Evolutionary conservation across 2,113 vertebrate genomes (phyloP).

Genomic region (Gobius niger): DNA sequence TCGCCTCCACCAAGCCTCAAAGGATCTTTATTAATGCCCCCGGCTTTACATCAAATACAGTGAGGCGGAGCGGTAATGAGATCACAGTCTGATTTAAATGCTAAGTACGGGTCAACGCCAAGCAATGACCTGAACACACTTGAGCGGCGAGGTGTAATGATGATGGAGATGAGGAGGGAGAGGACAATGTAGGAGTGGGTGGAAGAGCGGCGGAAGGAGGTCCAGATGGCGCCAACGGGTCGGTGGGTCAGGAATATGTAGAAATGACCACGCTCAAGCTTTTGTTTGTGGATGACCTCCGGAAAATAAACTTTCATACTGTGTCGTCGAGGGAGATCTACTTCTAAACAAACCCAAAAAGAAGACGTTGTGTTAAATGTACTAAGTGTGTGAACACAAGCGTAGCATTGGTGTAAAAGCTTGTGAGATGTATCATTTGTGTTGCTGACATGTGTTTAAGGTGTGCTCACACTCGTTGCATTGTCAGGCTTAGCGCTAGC

Average conservation of each 20-base stretch:
- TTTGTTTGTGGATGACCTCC: background rate
- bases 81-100: slow-evolving; percentile 71
- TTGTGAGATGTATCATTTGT: too few relatives aligned
- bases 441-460: too few relatives aligned
- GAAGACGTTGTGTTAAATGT: too few relatives aligned
- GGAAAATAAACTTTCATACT: background rate
- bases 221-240: background rate
- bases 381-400: too few relatives aligned
- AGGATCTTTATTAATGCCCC: slow-evolving; percentile 67
- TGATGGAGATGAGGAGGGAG: slow-evolving; percentile 25
- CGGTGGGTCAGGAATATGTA: slow-evolving; percentile 1
- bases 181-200: background rate
- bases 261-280: background rate
- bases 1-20: slow-evolving; percentile 25
- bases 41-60: slow-evolving; percentile 68
- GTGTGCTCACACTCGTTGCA: too few relatives aligned
- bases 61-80: slow-evolving; percentile 62
- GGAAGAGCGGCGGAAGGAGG: background rate
- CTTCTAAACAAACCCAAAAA: too few relatives aligned
- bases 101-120: slow-evolving; percentile 64
- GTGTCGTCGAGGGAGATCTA: too few relatives aligned
- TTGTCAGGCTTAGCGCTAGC: too few relatives aligned
- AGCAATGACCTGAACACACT: slow-evolving; percentile 45
- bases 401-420: too few relatives aligned
- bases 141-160: slow-evolving; percentile 34